Evolutionary conservation across 2,797 vertebrate genomes (phyloP), one percentile per base, ranked within the genome.

Genomic region (Brachyrhaphis roseni): DNA sequence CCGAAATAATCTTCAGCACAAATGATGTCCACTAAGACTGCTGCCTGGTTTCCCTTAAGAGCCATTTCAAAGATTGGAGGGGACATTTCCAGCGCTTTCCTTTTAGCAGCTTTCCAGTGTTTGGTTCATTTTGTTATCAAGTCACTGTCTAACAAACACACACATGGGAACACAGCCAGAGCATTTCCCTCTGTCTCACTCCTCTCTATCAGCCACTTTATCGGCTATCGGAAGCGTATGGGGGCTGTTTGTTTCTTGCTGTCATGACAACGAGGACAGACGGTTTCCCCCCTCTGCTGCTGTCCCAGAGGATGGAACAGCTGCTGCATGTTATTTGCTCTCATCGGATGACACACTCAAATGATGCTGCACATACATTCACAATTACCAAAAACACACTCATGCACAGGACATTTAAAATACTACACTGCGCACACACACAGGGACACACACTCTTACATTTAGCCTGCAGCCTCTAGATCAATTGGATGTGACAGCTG

Each of bases 401-500:
- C 6, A 1, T 62, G 55, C 59, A 75, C 55, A 53, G 43, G 8
- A 72, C 68, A 78, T 76, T 75, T 70, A 43, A 82, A 87, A 78
- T 53, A 75, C 80, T 36, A 87, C 23, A 78, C 82, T 85, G 77
- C 74, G 28, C 36, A 68, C 10, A 41, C 59, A 64, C 51, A 81
- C 57, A 23, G 49, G 0, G 73, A 39, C 7, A 75, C 47, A 49
- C 34, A 39, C 76, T 5, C 57, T 46, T 62, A 55, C 55, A 53
- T 64, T 41, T 66, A 49, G 75, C 73, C 83, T 79, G 74, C 75
- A 87, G 80, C 78, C 85, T 72, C 80, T 75, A 68, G 86, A 93
- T 92, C 82, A 91, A 92, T 92, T 84, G 78, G 93, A 94, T 94
- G 90, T 92, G 93, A 94, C 91, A 92, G 87, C 76, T 86, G 92